Base-by-base conservation (phyloP, 35 echinoderm and acorn worm species). In the Anneissia japonica region DNA sequence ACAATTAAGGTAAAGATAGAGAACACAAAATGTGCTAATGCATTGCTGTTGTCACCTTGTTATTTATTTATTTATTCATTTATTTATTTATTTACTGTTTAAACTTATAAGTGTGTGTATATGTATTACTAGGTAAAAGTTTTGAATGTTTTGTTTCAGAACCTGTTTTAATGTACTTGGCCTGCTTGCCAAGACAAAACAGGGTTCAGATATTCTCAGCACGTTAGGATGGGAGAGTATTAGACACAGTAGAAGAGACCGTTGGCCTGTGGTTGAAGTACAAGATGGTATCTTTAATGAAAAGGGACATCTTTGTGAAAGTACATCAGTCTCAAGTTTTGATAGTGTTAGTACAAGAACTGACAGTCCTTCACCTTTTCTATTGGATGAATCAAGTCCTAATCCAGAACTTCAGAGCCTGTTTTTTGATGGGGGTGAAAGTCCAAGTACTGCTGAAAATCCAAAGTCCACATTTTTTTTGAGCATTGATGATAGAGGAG, bases 161-260 rank as follows among this genome's bases (percentile, higher is more conserved):
- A 97, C 95, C 28, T 97, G 95, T 86, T 97, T 97, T 89, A 93
- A 93, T 89, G 95, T 97, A 55, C 72, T 97, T 29, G 95, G 95
- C 29, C 82, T 97, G 4, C 82, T 97, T 32, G 90, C 91, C 45
- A 97, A 97, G 80, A 97, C 91, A 0, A 93, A 84, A 31, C 91
- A 76, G 46, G 95, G 95, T 21, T 88, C 95, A 39, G 95, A 91
- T 38, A 93, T 93, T 6, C 73, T 97, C 14, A 93, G 91, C 32
- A 84, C 84, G 2, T 81, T 97, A 11, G 95, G 95, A 21, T 97
- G 95, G 95, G 91, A 97, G 46, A 93, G 95, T 32, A 86, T 91
- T 7, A 85, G 95, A 39, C 88, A 93, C 37, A 87, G 79, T 33
- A 85, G 95, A 28, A 79, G 74, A 3, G 91, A 93, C 19, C 86